Percentiles rank a stretch among this genome's conserved stretches.
Evolutionary conservation across 1,140 invertebrate species (phyloP).

Genomic region (Zaprionus lachaisei): DNA sequence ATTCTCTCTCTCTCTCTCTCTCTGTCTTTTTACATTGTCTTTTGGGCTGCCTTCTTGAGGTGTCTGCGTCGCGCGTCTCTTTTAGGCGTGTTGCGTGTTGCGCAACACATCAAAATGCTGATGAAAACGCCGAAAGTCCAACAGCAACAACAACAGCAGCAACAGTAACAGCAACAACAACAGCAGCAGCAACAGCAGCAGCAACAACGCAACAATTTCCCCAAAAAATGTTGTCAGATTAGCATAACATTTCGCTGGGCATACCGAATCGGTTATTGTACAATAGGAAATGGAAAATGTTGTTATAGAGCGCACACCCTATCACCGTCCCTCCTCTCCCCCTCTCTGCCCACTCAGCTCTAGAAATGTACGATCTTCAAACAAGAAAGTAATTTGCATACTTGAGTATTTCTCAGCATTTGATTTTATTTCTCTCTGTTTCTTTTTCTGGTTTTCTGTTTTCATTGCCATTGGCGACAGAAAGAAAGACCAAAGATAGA

Average conservation of each 20-base stretch:
- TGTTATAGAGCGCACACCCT: constrained; percentile 2
- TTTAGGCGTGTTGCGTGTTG: constrained; percentile 34
- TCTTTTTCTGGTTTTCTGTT: constrained; percentile 15
- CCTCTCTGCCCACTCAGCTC: neutral
- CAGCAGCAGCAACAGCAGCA: no score
- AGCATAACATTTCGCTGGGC: constrained; percentile 44
- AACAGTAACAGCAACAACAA: constrained; percentile 23
- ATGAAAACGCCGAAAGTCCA: constrained; percentile 33
- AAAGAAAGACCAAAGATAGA: neutral
- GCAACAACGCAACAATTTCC: constrained; percentile 36
- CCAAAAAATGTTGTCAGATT: constrained; percentile 41
- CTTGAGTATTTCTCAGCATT: constrained; percentile 17
- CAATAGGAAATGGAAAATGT: constrained; percentile 49
- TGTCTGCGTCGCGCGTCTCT: constrained; percentile 7
- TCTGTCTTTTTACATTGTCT: neutral
- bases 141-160: neutral
- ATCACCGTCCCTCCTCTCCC: neutral
- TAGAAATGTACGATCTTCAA: constrained; percentile 17
- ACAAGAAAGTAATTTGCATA: constrained; percentile 45
- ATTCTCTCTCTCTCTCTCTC: neutral
- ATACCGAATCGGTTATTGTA: constrained; percentile 37
- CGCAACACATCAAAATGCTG: constrained; percentile 37
- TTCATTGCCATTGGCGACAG: constrained; percentile 30
- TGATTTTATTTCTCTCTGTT: constrained; percentile 6
- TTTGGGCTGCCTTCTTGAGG: constrained; percentile 27